Evolutionary conservation across 2,113 vertebrate genomes (phyloP).

Genomic region (Genyomyrus donnyi): DNA sequence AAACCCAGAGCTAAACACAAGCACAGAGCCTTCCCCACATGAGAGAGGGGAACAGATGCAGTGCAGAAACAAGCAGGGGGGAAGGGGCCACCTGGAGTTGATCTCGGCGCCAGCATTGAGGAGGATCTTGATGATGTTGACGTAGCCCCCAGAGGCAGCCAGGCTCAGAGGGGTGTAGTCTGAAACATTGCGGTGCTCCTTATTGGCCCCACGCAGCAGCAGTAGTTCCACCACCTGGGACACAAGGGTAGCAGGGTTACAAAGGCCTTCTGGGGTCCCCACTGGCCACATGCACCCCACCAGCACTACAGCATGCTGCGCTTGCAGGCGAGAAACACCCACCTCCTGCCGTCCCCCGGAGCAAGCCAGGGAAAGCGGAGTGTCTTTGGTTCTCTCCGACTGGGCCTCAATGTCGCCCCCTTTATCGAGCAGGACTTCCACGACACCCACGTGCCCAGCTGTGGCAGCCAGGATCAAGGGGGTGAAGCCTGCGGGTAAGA

Average conservation of each 20-base stretch:
- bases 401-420: conserved; percentile 97
- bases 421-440: conserved; percentile 95
- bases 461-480: conserved; percentile 95
- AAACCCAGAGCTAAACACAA: not conserved
- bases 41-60: not conserved
- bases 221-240: conserved; percentile 90
- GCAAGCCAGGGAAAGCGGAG: conserved; percentile 90
- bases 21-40: not conserved
- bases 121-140: conserved; percentile 98
- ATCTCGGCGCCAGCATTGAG: conserved; percentile 97
- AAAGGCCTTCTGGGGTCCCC: not conserved
- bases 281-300: not conserved
- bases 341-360: conserved; percentile 97
- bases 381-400: conserved; percentile 98
- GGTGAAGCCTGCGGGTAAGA: conserved; percentile 74
- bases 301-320: not conserved
- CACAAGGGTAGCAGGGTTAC: not conserved
- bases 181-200: conserved; percentile 96
- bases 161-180: conserved; percentile 97
- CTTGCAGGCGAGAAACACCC: not conserved
- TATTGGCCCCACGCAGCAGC: conserved; percentile 92
- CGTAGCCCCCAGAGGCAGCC: conserved; percentile 95
- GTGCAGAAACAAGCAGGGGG: not conserved
- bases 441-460: conserved; percentile 93
- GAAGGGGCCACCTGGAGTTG: conserved; percentile 83